These are phyloP conservation scores for Hypomesus transpacificus DNA, from an alignment of 2,113 vertebrate genomes.

Conservation along the genomic window DNA sequence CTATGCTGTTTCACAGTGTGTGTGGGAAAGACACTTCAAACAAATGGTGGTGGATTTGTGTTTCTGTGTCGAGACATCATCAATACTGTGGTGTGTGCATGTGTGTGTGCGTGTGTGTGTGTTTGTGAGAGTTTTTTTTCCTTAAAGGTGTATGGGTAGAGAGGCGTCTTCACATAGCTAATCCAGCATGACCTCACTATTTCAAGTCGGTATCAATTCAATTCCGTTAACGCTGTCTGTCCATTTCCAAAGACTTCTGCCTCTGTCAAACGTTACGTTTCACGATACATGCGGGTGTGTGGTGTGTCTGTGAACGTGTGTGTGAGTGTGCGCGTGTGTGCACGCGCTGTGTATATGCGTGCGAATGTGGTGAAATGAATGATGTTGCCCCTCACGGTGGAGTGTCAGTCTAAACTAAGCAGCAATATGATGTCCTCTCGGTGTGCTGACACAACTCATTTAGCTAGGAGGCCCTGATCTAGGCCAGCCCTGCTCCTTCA, in stretches of 20 bases:
- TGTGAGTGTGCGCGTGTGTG: slow-evolving; percentile 19
- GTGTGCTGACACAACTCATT: slow-evolving; percentile 69
- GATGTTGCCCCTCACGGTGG: slow-evolving; percentile 54
- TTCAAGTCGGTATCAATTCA: slow-evolving; percentile 23
- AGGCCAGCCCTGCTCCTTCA: slow-evolving; percentile 51
- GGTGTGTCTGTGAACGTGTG: slow-evolving; percentile 13
- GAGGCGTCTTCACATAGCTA: background rate
- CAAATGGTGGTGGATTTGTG: background rate
- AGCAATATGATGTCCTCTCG: slow-evolving; percentile 60
- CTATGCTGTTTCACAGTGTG: slow-evolving; percentile 48
- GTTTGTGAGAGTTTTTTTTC: background rate
- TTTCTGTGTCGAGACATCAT: background rate
- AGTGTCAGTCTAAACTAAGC: slow-evolving; percentile 62
- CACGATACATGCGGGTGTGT: slow-evolving; percentile 23
- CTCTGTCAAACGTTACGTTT: slow-evolving; percentile 39
- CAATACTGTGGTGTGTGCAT: background rate
- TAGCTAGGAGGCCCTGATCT: slow-evolving; percentile 58
- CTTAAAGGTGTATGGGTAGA: background rate
- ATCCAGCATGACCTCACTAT: slow-evolving; percentile 34
- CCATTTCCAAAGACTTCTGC: slow-evolving; percentile 37
- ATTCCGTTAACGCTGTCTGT: slow-evolving; percentile 42
- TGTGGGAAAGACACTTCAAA: slow-evolving; percentile 9
- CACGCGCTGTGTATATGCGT: background rate
- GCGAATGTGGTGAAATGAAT: slow-evolving; percentile 45
- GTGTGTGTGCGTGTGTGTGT: background rate